Base-by-base conservation (phyloP, 2,797 vertebrate genomes). In the Phrynocephalus forsythii region DNA sequence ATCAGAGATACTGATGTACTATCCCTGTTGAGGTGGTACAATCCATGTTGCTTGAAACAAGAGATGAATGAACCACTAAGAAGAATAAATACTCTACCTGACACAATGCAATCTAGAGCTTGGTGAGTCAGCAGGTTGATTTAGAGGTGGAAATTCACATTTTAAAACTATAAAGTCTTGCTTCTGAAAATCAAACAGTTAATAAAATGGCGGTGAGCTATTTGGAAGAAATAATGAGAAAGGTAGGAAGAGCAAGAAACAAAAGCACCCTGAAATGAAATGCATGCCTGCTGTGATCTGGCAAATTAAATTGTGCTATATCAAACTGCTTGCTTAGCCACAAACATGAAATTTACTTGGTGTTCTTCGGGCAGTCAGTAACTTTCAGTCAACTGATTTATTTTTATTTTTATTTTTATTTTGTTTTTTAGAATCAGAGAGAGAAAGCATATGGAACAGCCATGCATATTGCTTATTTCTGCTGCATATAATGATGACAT, bases 81-180 rank as follows among this genome's bases (percentile, higher is more conserved):
- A 80, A 63, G 0, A 78, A 79, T 66, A 9, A 85, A 67, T 86
- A 78, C 85, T 24, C 28, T 38, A 56, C 28, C 79, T 16, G 16
- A 6, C 7, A 78, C 48, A 86, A 80, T 76, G n/a, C 16, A 92
- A 91, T 87, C 87, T 81, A 88, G 28, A 84, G 77, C 87, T 30
- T 0, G 28, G 72, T 79, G 88, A 82, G 26, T n/a, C 67, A 75
- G 5, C 75, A 90, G 82, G 44, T 80, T 67, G 83, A 87, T 91
- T 87, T 88, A 86, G 3, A 91, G 83, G 3, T 75, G 71, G 26
- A 7, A 80, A 72, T 69, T 71, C 66, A 79, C 22, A 52, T 30
- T 72, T 83, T 72, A 79, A 44, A 84, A 73, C 33, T 52, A 82
- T 80, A 87, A 5, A 1, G n/a, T 1, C 13, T 3, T 80, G 3